Base-by-base conservation (phyloP, 2,888 invertebrate species). In the Acanthosepion pharaonis region DNA sequence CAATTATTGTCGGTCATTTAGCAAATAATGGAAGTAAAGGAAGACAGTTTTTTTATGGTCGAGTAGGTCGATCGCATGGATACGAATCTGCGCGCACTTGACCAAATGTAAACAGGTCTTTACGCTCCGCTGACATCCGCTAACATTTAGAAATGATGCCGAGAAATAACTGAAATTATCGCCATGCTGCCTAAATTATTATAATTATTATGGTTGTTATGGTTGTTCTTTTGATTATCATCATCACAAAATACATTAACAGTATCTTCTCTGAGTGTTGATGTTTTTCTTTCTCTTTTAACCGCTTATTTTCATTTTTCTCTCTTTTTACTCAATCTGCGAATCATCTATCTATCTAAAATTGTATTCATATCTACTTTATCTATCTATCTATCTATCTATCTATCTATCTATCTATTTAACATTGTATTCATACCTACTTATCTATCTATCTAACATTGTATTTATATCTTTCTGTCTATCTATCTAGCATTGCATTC, bases 1-100 rank as follows among this genome's bases (percentile, higher is more conserved):
- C 78, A 78, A 78, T 78, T 78, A 78, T 78, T n/a, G 78, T 78
- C n/a, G 78, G 78, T n/a, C n/a, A n/a, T 78, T 78, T 78, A 78
- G n/a, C 78, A 78, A n/a, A 78, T 78, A n/a, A 78, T 78, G n/a
- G 78, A 78, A 78, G 78, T 9, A n/a, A n/a, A 78, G n/a, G 78
- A 78, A 78, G 78, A 78, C 78, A 11, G 78, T 15, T 78, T 78
- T 15, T 78, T 78, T n/a, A n/a, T 78, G 78, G 78, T 78, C n/a
- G 78, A n/a, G 78, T 78, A 78, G n/a, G n/a, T n/a, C 11, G n/a
- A 78, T 78, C 78, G 78, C 78, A 15, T n/a, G n/a, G 78, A n/a
- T n/a, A 33, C 78, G 78, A 78, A 78, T 78, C 78, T 9, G 78
- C 78, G n/a, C n/a, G 78, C 78, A 33, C 78, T 78, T 78, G 78